phyloP scores from a whole-genome alignment of 2,888 invertebrate species.

The Chesias legatella region DNA sequence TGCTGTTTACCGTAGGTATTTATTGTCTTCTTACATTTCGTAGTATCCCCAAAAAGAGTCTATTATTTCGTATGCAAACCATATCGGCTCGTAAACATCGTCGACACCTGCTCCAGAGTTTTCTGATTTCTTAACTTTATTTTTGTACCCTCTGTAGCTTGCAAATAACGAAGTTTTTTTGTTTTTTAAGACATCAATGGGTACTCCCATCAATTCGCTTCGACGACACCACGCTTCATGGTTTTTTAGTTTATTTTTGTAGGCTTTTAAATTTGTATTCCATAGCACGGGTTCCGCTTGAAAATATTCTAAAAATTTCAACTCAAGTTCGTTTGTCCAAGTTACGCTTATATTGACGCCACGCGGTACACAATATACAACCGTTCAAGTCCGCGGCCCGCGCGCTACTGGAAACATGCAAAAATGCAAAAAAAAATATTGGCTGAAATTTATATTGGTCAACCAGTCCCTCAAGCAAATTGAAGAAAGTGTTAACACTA shows the following conservation, averaged over 20 bases:
- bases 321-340: neutral
- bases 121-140: constrained; percentile 7
- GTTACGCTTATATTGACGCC: neutral
- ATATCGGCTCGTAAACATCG: constrained; percentile 22
- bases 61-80: constrained; percentile 25
- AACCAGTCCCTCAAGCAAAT: no score
- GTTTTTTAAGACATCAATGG: constrained; percentile 7
- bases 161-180: constrained; percentile 5
- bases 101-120: constrained; percentile 15
- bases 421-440: no score
- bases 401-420: no score
- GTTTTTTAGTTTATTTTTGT: constrained; percentile 8
- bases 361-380: no score
- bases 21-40: constrained; percentile 2
- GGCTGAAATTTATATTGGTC: no score
- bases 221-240: constrained; percentile 8
- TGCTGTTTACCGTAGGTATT: constrained; percentile 15
- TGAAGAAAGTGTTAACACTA: no score
- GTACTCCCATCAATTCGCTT: constrained; percentile 2
- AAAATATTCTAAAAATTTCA: no score
- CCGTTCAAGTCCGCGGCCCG: constrained; percentile 1
- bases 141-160: constrained; percentile 8
- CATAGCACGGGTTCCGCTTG: constrained; percentile 5
- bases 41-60: constrained; percentile 14
- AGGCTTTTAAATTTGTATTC: constrained; percentile 6